These are phyloP conservation scores for Drosophila stalkeri DNA, from an alignment of 2,888 invertebrate species.

Conservation along the genomic window DNA sequence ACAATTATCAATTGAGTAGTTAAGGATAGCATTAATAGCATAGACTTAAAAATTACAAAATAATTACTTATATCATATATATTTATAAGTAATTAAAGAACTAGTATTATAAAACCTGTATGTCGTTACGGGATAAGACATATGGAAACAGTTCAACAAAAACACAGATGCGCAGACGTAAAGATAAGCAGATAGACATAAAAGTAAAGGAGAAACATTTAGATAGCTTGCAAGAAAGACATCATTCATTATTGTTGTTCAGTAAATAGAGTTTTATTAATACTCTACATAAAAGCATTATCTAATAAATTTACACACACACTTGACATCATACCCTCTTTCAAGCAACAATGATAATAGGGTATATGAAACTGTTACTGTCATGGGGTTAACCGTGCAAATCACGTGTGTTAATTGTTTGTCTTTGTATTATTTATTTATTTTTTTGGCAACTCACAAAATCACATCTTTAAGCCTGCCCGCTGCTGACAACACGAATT, in stretches of 20 bases:
- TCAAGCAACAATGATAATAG: neutral
- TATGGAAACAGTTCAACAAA: neutral
- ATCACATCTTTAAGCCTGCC: conserved; percentile 38
- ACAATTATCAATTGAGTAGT: too few species aligned
- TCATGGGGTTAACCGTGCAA: conserved; percentile 59
- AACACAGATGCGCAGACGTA: too few species aligned
- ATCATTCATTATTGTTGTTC: too few species aligned
- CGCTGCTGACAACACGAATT: conserved; percentile 38
- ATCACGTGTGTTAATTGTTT: conserved; percentile 68
- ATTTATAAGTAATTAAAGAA: too few species aligned
- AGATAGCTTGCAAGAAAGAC: neutral
- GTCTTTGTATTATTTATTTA: conserved; percentile 29
- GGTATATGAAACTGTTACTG: conserved; percentile 11
- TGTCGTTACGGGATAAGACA: too few species aligned
- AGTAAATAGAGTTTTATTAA: too few species aligned
- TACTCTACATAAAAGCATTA: too few species aligned
- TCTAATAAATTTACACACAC: too few species aligned
- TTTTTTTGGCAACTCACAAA: conserved; percentile 42
- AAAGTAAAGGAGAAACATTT: neutral
- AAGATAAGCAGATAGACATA: neutral
- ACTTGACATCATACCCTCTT: neutral
- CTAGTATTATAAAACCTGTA: neutral
- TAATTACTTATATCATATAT: too few species aligned
- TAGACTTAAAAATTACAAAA: too few species aligned
- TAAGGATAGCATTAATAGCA: too few species aligned